These are phyloP conservation scores for Manduca sexta DNA, from an alignment of 1,140 invertebrate species.

Conservation along the genomic window DNA sequence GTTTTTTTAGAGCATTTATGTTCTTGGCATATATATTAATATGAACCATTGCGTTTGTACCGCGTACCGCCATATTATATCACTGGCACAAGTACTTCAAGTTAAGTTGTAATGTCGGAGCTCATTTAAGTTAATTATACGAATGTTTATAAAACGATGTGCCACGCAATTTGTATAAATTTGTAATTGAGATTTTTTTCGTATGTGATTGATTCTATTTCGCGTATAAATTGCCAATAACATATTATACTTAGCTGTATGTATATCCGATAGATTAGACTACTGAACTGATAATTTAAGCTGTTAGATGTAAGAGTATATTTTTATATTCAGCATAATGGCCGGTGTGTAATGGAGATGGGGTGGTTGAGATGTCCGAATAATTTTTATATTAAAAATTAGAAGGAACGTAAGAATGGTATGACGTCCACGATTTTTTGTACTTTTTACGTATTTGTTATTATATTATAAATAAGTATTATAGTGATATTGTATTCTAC, in stretches of 20 bases:
- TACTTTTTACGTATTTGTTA: constrained; percentile 45
- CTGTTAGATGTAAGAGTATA: constrained; percentile 30
- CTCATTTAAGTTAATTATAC: constrained; percentile 22
- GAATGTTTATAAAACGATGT: constrained; percentile 44
- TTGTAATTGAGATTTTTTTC: constrained; percentile 31
- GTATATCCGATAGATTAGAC: constrained; percentile 27
- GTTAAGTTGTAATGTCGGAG: constrained; percentile 31
- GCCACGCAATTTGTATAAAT: constrained; percentile 11
- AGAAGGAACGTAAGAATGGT: constrained; percentile 55
- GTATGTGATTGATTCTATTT: constrained; percentile 14
- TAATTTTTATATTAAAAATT: constrained; percentile 73
- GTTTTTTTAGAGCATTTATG: no score
- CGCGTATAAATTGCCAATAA: constrained; percentile 22
- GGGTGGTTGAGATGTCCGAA: constrained; percentile 42
- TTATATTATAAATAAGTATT: constrained; percentile 61
- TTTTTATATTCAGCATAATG: constrained; percentile 43
- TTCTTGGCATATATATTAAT: not conserved
- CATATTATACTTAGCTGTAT: constrained; percentile 28
- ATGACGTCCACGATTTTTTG: constrained; percentile 46
- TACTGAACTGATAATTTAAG: constrained; percentile 63
- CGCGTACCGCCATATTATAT: no score
- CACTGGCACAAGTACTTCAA: constrained; percentile 63
- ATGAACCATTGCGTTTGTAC: not conserved
- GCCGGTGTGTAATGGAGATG: constrained; percentile 21
- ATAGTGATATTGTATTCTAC: constrained; percentile 55